Percentiles rank a stretch among this genome's conserved stretches.
Conservation (phyloP, 2,888 invertebrate genomes). For the Agrilus mali region DNA sequence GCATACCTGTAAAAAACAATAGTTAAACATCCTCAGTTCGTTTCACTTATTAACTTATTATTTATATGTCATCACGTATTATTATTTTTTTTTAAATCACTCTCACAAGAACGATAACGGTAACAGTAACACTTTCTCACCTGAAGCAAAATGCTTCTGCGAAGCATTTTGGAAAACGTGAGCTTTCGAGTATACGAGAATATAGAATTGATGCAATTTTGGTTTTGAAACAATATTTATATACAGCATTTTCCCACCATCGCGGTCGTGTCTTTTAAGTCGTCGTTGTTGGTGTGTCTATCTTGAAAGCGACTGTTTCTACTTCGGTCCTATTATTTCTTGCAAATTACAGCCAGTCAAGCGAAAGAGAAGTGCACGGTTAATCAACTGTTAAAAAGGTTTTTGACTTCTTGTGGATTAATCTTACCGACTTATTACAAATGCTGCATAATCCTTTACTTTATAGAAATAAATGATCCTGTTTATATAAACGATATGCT, state of each 20-base stretch:
- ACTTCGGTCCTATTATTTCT: slow-evolving; percentile 25
- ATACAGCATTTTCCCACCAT: slow-evolving; percentile 29
- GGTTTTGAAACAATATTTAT: slow-evolving; percentile 21
- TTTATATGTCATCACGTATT: not conserved
- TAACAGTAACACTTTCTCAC: slow-evolving; percentile 19
- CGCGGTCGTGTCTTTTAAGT: not conserved
- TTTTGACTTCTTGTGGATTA: not conserved
- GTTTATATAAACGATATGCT: not conserved
- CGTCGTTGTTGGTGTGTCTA: slow-evolving; percentile 11
- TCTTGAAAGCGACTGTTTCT: slow-evolving; percentile 28
- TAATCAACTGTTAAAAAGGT: slow-evolving; percentile 22
- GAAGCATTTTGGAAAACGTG: slow-evolving; percentile 25
- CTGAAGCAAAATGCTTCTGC: slow-evolving; percentile 25
- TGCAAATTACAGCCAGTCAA: slow-evolving; percentile 25
- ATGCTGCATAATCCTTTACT: not conserved
- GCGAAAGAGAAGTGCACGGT: slow-evolving; percentile 24
- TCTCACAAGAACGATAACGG: not conserved
- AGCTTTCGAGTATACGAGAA: slow-evolving; percentile 14
- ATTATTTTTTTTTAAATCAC: not conserved
- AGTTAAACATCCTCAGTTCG: not conserved
- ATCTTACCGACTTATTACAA: not conserved
- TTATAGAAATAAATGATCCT: not conserved
- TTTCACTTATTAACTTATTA: not conserved
- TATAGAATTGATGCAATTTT: slow-evolving; percentile 21
- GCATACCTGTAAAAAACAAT: slow-evolving; percentile 1